Evolutionary conservation across 2,797 vertebrate genomes (phyloP).

Genomic region (Dicrostonyx torquatus): DNA sequence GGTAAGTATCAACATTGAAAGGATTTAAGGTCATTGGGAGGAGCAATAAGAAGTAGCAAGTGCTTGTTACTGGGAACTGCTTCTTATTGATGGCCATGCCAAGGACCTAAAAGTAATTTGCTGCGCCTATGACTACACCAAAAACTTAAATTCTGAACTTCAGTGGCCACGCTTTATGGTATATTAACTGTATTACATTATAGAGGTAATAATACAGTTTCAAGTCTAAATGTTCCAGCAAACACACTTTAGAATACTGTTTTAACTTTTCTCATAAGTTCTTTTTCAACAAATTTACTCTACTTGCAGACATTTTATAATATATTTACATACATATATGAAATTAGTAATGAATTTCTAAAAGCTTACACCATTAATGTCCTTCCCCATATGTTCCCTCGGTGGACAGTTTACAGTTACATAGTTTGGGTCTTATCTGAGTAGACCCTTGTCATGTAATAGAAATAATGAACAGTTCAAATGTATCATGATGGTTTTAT

Average conservation of each 20-base stretch:
- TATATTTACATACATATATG: background rate
- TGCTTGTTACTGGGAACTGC: background rate
- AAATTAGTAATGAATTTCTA: background rate
- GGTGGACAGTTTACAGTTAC: background rate
- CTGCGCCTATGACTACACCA: background rate
- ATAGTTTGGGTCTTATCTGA: background rate
- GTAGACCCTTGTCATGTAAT: slow-evolving; percentile 12
- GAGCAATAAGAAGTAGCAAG: background rate
- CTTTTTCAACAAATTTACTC: background rate
- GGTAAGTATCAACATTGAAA: background rate
- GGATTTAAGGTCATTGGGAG: background rate
- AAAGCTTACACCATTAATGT: background rate
- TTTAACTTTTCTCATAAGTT: background rate
- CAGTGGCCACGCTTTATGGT: background rate
- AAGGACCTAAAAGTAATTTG: slow-evolving; percentile 17
- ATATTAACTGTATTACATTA: background rate
- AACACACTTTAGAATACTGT: background rate
- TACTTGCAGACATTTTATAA: background rate
- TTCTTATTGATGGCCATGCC: background rate
- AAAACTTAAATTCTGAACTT: background rate
- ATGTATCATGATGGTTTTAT: background rate
- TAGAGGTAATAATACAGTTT: background rate
- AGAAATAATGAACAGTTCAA: background rate
- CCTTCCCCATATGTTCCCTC: background rate
- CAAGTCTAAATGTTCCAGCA: background rate